Base-by-base conservation (phyloP, 2,888 invertebrate genomes). In the Luffia ferchaultella region DNA sequence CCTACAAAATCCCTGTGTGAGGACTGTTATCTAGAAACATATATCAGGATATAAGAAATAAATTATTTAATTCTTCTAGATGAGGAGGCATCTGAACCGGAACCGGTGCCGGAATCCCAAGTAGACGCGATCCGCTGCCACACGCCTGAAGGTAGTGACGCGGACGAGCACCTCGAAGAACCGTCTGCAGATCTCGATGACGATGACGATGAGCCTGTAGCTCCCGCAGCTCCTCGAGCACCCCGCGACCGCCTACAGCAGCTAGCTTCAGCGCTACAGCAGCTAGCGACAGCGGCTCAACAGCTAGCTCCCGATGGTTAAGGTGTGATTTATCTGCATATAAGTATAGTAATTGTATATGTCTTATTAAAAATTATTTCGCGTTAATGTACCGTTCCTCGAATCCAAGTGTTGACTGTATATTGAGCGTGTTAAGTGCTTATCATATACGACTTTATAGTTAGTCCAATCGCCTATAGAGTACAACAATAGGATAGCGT, bases 61-160 rank as follows among this genome's bases (percentile, higher is more conserved):
- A n/a, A n/a, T n/a, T n/a, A n/a, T n/a, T n/a, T 16, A 16, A 18
- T n/a, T 3, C 9, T 45, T n/a, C 16, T 62, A 70, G 76, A 74
- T 40, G 76, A 75, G 42, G 76, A 73, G 20, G 61, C 51, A 12
- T 68, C 71, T 0, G 74, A 71, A 51, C 61, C 65, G 18, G 76
- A 73, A 49, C 55, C 58, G 52, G 53, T 46, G 45, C 55, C 55
- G 43, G 64, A 55, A 48, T 20, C 62, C 19, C 54, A 56, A 18
- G 54, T 58, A 20, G 62, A 58, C 51, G 59, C 60, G 48, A 56
- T 59, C 20, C 67, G 65, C 17, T 68, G 68, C 53, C 67, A 62
- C 55, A 67, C 71, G 54, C 67, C 66, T 12, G 66, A 66, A 20
- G 71, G 64, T 57, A 70, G 68, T 62, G 69, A 69, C 54, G 63